phyloP scores from a whole-genome alignment of 2,797 vertebrate genomes.

The Telmatherina bonti region DNA sequence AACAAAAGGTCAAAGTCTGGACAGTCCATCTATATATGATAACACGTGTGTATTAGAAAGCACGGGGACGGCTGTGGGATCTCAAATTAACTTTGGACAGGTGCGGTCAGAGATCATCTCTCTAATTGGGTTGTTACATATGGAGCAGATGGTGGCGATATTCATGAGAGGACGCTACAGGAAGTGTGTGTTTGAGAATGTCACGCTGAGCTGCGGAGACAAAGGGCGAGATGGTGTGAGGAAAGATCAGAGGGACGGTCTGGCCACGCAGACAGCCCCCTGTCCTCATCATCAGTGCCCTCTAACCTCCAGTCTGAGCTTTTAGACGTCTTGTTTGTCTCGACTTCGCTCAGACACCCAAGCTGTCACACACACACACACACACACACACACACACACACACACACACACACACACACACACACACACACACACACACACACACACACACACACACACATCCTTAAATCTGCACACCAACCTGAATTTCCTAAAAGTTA shows the following conservation, averaged over 20 bases:
- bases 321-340: constrained; percentile 25
- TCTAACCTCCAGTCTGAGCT: constrained; percentile 35
- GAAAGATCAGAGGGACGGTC: constrained; percentile 41
- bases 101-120: constrained; percentile 73
- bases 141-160: constrained; percentile 80
- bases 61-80: constrained; percentile 29
- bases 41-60: not conserved
- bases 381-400: not conserved
- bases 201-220: constrained; percentile 1
- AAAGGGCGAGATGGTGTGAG: constrained; percentile 27
- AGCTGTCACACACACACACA: not conserved
- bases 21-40: constrained; percentile 29
- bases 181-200: constrained; percentile 6
- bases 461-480: too few relatives aligned
- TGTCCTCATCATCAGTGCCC: constrained; percentile 36
- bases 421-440: too few relatives aligned
- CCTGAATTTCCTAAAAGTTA: too few relatives aligned
- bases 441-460: too few relatives aligned
- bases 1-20: constrained; percentile 69
- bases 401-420: too few relatives aligned
- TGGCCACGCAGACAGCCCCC: constrained; percentile 24
- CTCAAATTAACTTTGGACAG: constrained; percentile 72
- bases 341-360: constrained; percentile 9
- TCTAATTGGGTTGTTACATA: constrained; percentile 78
- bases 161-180: constrained; percentile 59